Evolutionary conservation across 2,113 vertebrate species (phyloP).

Genomic region (Oceanodroma tethys): DNA sequence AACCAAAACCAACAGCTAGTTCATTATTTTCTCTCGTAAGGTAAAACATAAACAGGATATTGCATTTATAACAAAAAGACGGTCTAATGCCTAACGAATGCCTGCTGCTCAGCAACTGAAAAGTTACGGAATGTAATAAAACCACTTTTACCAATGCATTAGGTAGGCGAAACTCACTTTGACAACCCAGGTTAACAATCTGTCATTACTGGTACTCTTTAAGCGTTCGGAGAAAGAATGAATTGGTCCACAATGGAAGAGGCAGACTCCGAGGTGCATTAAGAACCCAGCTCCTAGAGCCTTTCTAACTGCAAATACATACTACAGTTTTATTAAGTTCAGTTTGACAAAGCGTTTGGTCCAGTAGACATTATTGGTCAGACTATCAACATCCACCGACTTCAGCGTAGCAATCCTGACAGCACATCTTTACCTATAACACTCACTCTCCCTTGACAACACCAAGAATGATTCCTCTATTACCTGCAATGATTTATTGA

Average conservation of each 20-base stretch:
- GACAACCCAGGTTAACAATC: neutral
- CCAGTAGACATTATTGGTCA: neutral
- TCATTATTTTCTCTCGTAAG: neutral
- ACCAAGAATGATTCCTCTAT: slow-evolving; percentile 46
- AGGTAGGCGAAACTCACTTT: slow-evolving; percentile 30
- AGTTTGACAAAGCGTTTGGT: neutral
- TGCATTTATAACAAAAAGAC: neutral
- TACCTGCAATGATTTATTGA: slow-evolving; percentile 55
- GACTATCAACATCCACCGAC: neutral
- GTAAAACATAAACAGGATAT: neutral
- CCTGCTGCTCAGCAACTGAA: neutral
- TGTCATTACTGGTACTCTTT: neutral
- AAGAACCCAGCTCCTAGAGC: slow-evolving; percentile 20
- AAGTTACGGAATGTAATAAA: neutral
- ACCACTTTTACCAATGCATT: slow-evolving; percentile 20
- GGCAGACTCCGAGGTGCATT: slow-evolving; percentile 16
- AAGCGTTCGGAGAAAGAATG: slow-evolving; percentile 1
- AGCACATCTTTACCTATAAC: slow-evolving; percentile 18
- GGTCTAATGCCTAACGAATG: neutral
- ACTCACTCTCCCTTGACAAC: slow-evolving; percentile 50
- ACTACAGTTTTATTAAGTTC: neutral
- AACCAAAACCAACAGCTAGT: neutral
- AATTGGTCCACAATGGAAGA: slow-evolving; percentile 38
- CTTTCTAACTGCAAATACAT: slow-evolving; percentile 37
- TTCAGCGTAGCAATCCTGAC: neutral